These are phyloP conservation scores for Proterorhinus semilunaris DNA, from an alignment of 2,113 vertebrate species.

Conservation along the genomic window DNA sequence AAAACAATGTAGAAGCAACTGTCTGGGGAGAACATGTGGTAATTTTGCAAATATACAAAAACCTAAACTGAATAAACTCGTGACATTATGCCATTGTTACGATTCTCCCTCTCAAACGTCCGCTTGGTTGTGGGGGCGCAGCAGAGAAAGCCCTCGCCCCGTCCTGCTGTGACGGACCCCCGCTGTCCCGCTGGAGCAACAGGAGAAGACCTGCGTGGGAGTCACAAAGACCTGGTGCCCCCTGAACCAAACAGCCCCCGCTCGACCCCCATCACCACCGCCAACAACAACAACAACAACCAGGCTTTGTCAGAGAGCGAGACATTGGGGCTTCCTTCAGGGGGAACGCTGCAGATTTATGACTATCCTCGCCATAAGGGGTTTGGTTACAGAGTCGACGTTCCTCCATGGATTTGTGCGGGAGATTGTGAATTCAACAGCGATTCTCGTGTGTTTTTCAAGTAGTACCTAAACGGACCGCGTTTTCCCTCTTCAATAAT, in stretches of 20 bases:
- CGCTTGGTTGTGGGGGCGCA: too few species aligned
- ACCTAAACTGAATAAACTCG: too few species aligned
- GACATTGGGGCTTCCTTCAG: conserved; percentile 3
- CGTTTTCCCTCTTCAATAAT: too few species aligned
- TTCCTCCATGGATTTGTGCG: neutral
- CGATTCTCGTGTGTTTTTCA: too few species aligned
- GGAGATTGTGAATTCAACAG: neutral
- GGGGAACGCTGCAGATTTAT: too few species aligned
- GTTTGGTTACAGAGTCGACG: neutral
- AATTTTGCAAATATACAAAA: too few species aligned
- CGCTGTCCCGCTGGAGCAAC: conserved; percentile 62
- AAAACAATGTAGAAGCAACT: too few species aligned
- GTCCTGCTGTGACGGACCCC: conserved; percentile 15
- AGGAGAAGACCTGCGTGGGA: conserved; percentile 74
- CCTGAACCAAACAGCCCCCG: conserved; percentile 40
- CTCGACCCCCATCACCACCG: conserved; percentile 30
- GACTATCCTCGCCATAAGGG: too few species aligned
- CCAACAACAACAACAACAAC: neutral
- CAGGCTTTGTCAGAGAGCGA: conserved; percentile 44
- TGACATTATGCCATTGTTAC: too few species aligned
- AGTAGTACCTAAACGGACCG: too few species aligned
- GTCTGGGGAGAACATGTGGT: too few species aligned
- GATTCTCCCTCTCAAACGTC: too few species aligned
- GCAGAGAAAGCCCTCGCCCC: conserved; percentile 13
- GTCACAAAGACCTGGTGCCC: conserved; percentile 43